A percentile compares a stretch with the other conserved stretches of the same genome.
Conservation (phyloP, 2,888 invertebrate species). For the Taphrorychus bicolor region DNA sequence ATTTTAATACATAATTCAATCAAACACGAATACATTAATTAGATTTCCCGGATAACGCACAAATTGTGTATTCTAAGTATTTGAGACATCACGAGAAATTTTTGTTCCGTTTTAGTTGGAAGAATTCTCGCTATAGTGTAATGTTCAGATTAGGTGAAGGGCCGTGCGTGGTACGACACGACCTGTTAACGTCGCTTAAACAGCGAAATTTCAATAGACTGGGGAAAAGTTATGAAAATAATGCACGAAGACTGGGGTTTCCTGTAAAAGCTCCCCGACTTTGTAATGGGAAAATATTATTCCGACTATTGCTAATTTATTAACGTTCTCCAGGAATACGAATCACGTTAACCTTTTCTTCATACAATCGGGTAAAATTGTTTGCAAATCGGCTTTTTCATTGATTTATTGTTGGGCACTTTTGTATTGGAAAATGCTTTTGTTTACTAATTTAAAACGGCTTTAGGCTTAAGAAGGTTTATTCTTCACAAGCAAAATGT, state of each 20-base stretch:
- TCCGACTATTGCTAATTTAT: conserved; percentile 7
- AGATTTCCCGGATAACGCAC: too few species aligned
- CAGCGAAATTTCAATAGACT: conserved; percentile 35
- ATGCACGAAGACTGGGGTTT: conserved; percentile 38
- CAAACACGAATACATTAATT: not conserved
- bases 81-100: not conserved
- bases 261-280: conserved; percentile 5
- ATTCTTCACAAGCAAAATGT: not conserved
- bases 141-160: conserved; percentile 21
- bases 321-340: conserved; percentile 5
- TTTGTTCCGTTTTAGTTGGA: conserved; percentile 4
- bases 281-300: conserved; percentile 11
- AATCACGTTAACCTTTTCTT: conserved; percentile 1
- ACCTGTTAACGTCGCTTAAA: conserved; percentile 38
- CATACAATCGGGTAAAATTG: not conserved
- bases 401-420: not conserved
- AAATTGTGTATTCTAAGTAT: not conserved
- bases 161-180: conserved; percentile 35
- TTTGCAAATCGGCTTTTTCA: not conserved
- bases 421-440: not conserved
- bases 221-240: conserved; percentile 40
- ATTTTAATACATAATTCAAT: not conserved
- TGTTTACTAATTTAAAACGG: not conserved
- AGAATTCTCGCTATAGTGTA: conserved; percentile 20
- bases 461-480: not conserved